Conservation (phyloP, 2,113 vertebrate genomes). For the Lathamus discolor region DNA sequence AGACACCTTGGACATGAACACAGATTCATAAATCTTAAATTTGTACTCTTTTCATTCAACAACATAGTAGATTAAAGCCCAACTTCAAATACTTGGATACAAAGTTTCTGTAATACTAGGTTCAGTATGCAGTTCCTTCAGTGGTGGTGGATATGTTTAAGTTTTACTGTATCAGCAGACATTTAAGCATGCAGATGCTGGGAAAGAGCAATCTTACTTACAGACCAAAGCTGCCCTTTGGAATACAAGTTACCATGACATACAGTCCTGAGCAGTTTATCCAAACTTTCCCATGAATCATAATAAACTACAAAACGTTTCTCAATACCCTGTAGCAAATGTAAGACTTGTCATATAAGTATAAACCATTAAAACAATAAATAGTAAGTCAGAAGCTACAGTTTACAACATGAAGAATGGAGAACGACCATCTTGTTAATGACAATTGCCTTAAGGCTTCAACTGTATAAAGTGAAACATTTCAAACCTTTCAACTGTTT, state of each 20-base stretch:
- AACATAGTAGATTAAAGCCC: background rate
- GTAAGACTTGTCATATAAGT: background rate
- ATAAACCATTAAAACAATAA: slow-evolving; percentile 38
- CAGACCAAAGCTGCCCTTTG: background rate
- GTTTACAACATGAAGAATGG: background rate
- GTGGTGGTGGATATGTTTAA: rapidly evolving
- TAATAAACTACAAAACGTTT: background rate
- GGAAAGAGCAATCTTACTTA: background rate
- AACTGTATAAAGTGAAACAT: background rate
- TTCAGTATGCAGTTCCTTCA: background rate
- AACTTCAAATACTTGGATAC: background rate
- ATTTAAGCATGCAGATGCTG: background rate
- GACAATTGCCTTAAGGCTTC: background rate
- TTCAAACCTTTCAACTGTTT: background rate
- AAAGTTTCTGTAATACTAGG: background rate
- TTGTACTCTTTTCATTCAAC: background rate
- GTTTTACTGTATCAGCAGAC: background rate
- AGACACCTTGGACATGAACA: background rate
- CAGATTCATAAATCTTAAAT: background rate
- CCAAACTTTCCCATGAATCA: background rate
- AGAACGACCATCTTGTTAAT: slow-evolving; percentile 6
- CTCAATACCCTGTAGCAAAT: slow-evolving; percentile 16
- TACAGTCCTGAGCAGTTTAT: background rate
- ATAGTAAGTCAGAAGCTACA: background rate
- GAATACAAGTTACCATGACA: background rate